Percentiles rank a stretch among this genome's conserved stretches.
These are phyloP conservation scores for Drosophila guanche DNA, from an alignment of 1,140 invertebrate genomes.

Conservation along the genomic window DNA sequence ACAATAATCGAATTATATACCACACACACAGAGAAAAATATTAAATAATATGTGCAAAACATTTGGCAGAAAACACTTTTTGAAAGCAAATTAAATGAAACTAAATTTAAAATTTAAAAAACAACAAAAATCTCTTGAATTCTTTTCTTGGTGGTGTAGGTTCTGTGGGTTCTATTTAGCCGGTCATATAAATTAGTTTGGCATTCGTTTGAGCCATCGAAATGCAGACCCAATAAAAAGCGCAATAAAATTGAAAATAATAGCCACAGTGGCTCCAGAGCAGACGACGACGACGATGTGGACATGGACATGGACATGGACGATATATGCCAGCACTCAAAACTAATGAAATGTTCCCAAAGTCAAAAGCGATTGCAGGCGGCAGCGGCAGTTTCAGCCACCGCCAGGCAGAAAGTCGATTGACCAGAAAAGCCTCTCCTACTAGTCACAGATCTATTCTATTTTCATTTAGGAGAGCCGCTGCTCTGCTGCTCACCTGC, in stretches of 20 bases:
- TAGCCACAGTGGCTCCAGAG: slow-evolving; percentile 60
- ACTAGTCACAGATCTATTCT: not conserved
- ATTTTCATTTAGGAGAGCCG: not conserved
- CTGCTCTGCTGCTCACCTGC: slow-evolving; percentile 23
- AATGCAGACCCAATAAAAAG: slow-evolving; percentile 78
- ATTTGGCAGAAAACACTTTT: slow-evolving; percentile 74
- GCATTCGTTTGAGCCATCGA: slow-evolving; percentile 69
- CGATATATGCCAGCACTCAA: slow-evolving; percentile 81
- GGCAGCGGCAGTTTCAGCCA: slow-evolving; percentile 19
- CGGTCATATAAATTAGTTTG: slow-evolving; percentile 72
- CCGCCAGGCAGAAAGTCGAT: slow-evolving; percentile 51
- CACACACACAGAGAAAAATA: slow-evolving; percentile 10
- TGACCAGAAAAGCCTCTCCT: slow-evolving; percentile 39
- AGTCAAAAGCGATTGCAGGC: slow-evolving; percentile 77
- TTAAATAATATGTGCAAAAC: slow-evolving; percentile 53
- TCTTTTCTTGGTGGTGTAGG: slow-evolving; percentile 1
- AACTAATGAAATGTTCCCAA: slow-evolving; percentile 81
- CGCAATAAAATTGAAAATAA: slow-evolving; percentile 82
- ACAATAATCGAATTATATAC: slow-evolving; percentile 46
- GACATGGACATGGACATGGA: slow-evolving; percentile 27
- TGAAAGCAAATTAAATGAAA: slow-evolving; percentile 68
- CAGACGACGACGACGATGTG: slow-evolving; percentile 29
- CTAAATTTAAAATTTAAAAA: slow-evolving; percentile 60
- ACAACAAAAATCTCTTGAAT: not conserved
- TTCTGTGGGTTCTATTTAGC: slow-evolving; percentile 27